These are phyloP conservation scores for Collichthys lucidus DNA, from an alignment of 2,113 vertebrate genomes.

Conservation along the genomic window DNA sequence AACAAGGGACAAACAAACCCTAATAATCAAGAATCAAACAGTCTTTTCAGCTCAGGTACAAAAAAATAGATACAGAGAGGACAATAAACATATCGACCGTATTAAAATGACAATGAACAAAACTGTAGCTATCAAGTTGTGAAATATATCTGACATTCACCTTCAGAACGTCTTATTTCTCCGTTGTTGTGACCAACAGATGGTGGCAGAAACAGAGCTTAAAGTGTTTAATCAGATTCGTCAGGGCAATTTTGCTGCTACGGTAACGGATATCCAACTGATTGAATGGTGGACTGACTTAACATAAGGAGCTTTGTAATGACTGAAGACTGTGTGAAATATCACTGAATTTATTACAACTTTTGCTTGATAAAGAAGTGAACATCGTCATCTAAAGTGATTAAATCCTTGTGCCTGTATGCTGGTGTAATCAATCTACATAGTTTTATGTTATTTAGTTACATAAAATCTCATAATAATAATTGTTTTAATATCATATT, in stretches of 20 bases:
- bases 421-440: slow-evolving; percentile 20
- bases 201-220: slow-evolving; percentile 48
- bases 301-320: slow-evolving; percentile 23
- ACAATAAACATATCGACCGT: slow-evolving; percentile 11
- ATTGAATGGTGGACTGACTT: slow-evolving; percentile 38
- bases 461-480: slow-evolving; percentile 1
- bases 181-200: slow-evolving; percentile 44
- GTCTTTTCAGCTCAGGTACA: slow-evolving; percentile 54
- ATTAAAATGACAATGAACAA: neutral
- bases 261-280: slow-evolving; percentile 41
- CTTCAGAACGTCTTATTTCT: slow-evolving; percentile 41
- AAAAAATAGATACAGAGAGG: slow-evolving; percentile 35
- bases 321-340: slow-evolving; percentile 32
- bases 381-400: slow-evolving; percentile 7
- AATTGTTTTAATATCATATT: neutral
- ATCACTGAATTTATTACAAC: slow-evolving; percentile 19
- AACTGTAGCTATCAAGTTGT: slow-evolving; percentile 22
- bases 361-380: neutral
- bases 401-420: slow-evolving; percentile 10
- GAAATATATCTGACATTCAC: slow-evolving; percentile 29
- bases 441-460: slow-evolving; percentile 16
- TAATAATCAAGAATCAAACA: slow-evolving; percentile 44
- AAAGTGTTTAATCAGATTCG: slow-evolving; percentile 59
- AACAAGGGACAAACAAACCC: slow-evolving; percentile 23
- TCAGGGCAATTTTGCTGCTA: slow-evolving; percentile 51